Conservation (phyloP, 1,140 invertebrate genomes). For the Adoxophyes honmai region DNA sequence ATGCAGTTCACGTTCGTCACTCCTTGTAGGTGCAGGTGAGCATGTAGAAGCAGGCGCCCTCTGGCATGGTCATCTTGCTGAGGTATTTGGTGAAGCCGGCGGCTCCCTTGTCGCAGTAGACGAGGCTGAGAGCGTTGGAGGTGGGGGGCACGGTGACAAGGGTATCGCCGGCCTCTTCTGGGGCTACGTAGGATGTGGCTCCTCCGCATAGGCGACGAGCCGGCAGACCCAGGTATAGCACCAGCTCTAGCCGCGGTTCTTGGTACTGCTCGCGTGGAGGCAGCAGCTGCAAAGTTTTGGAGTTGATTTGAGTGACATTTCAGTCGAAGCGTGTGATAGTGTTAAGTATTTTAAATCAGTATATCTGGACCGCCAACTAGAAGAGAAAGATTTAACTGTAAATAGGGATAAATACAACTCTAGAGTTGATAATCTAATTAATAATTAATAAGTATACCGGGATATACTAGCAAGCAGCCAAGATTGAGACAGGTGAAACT, state of each 20-base stretch:
- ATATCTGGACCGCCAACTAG: no score
- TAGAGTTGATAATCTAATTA: no score
- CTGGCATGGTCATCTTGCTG: slow-evolving; percentile 67
- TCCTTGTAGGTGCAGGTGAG: slow-evolving; percentile 77
- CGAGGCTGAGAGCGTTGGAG: slow-evolving; percentile 82
- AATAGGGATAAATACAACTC: no score
- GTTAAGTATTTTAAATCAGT: no score
- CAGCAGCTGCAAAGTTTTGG: slow-evolving; percentile 69
- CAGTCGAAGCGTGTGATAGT: no score
- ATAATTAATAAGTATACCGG: no score
- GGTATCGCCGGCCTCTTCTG: slow-evolving; percentile 58
- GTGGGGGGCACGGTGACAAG: slow-evolving; percentile 76
- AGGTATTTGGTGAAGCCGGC: slow-evolving; percentile 82
- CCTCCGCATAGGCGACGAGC: slow-evolving; percentile 18
- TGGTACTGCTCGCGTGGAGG: slow-evolving; percentile 67
- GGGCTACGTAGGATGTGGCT: slow-evolving; percentile 65
- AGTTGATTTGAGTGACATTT: no score
- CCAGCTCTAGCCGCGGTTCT: slow-evolving; percentile 76
- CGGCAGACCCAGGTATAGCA: slow-evolving; percentile 77
- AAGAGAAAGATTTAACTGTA: no score
- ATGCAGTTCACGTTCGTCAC: slow-evolving; percentile 35
- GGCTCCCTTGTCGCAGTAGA: slow-evolving; percentile 80
- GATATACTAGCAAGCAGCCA: no score
- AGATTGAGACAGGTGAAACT: no score
- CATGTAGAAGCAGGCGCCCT: slow-evolving; percentile 72